Base-by-base conservation (phyloP, 2,113 vertebrate genomes). In the Ctenodactylus gundi region DNA sequence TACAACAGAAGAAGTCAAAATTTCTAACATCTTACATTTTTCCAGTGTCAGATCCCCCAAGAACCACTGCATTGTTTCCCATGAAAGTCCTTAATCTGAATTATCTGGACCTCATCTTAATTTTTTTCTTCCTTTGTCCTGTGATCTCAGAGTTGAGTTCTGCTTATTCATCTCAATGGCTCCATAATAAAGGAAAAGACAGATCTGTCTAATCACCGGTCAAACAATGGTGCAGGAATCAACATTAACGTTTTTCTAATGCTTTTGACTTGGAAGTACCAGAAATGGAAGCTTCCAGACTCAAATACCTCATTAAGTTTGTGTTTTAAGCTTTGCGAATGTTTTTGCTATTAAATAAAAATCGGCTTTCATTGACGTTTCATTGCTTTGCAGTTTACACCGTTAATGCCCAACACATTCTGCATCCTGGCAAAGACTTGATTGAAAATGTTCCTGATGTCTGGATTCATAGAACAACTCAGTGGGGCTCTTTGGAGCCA, bases 281-380 rank as follows among this genome's bases (percentile, higher is more conserved):
- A 73, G 41, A 44, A 41, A 49, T 75, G 77, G 51, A 60, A 94
- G 55, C 68, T 70, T 90, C 10, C 46, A 96, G 51, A 57, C 46
- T 93, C 65, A 83, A 80, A 23, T 88, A 87, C 81, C 64, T 91
- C 41, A 73, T 46, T 76, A 92, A 88, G 85, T 93, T 41, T 58
- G 10, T 94, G 68, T 67, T 97, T 92, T 94, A 82, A 93, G 73
- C 96, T 95, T 88, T 4, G 4, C 68, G 41, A 90, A 78, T 88
- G 18, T 73, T 88, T 51, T 75, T 93, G 72, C 67, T 93, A 46
- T 91, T 95, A 85, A 93, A 44, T 58, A 51, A 53, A 21, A 25
- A 85, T 90, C n/a, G 10, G 8, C 34, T 75, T 21, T 94, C 81
- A 70, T 4, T 76, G 92, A 84, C 3, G 1, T 58, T 83, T n/a